Percentiles rank a stretch among this genome's conserved stretches.
Conservation (phyloP, 2,797 vertebrate species). For the Bradypus variegatus region DNA sequence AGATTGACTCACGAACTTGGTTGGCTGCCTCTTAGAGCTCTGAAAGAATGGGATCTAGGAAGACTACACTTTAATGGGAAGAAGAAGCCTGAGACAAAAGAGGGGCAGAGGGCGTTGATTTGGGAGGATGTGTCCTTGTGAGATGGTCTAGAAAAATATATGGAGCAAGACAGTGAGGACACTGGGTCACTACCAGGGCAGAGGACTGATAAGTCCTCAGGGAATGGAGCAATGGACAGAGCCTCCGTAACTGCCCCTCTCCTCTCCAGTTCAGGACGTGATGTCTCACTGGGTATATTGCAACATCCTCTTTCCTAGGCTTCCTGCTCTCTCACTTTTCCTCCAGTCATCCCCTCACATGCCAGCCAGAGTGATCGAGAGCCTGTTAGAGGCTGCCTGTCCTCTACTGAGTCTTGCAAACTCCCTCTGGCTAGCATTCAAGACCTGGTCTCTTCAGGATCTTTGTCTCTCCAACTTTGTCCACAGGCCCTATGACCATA, state of each 20-base stretch:
- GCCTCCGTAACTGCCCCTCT: neutral
- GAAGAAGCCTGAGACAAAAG: neutral
- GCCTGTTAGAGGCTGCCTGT: neutral
- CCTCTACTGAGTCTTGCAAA: neutral
- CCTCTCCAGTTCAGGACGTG: neutral
- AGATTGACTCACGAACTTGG: fast-evolving
- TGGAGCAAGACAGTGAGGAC: neutral
- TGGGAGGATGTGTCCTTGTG: neutral
- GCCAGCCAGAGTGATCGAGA: neutral
- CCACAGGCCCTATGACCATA: fast-evolving
- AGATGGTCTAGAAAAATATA: neutral
- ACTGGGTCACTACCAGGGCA: fast-evolving
- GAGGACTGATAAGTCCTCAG: neutral
- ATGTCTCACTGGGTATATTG: neutral
- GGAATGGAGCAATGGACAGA: fast-evolving
- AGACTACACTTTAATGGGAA: neutral
- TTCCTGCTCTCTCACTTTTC: neutral
- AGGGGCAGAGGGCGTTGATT: neutral
- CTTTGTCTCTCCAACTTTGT: neutral
- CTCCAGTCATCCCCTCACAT: neutral
- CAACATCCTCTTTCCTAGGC: too few species aligned
- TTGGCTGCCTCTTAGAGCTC: neutral
- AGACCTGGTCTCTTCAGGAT: neutral
- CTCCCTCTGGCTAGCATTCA: too few species aligned
- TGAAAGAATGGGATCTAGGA: neutral